Evolutionary conservation across 2,888 invertebrate species (phyloP).

Genomic region (Catocala nupta): DNA sequence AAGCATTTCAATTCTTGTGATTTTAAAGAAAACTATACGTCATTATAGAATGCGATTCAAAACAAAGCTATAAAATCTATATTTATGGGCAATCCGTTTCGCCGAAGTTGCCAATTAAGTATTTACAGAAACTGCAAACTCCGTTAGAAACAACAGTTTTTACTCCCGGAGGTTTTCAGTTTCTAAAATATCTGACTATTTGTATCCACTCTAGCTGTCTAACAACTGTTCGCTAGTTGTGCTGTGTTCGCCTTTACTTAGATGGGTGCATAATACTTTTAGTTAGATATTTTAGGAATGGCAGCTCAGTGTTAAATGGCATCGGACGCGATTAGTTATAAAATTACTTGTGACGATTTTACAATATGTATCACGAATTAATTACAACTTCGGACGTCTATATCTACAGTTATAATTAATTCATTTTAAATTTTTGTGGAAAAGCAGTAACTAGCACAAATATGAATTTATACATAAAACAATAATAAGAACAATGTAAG

Average conservation of each 20-base stretch:
- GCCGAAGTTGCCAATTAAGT: constrained; percentile 1
- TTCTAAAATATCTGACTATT: too few species aligned
- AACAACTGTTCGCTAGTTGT: too few species aligned
- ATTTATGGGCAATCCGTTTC: neutral
- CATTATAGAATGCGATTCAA: neutral
- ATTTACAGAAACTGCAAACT: constrained; percentile 1
- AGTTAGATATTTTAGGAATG: too few species aligned
- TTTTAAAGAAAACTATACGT: too few species aligned
- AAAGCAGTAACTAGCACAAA: neutral
- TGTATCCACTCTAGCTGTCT: too few species aligned
- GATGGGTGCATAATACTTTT: too few species aligned
- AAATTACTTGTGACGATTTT: too few species aligned
- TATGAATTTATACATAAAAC: constrained; percentile 16
- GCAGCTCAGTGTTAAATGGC: too few species aligned
- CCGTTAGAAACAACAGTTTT: constrained; percentile 6
- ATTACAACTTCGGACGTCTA: neutral
- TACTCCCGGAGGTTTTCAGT: constrained; percentile 21
- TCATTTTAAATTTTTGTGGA: neutral
- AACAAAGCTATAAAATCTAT: neutral
- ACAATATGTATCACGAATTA: too few species aligned
- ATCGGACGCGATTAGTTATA: too few species aligned
- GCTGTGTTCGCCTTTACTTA: too few species aligned
- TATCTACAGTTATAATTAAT: neutral
- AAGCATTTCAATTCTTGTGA: too few species aligned
- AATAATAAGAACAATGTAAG: constrained; percentile 6